phyloP scores from a whole-genome alignment of 2,888 invertebrate genomes.

The Amiota communis region DNA sequence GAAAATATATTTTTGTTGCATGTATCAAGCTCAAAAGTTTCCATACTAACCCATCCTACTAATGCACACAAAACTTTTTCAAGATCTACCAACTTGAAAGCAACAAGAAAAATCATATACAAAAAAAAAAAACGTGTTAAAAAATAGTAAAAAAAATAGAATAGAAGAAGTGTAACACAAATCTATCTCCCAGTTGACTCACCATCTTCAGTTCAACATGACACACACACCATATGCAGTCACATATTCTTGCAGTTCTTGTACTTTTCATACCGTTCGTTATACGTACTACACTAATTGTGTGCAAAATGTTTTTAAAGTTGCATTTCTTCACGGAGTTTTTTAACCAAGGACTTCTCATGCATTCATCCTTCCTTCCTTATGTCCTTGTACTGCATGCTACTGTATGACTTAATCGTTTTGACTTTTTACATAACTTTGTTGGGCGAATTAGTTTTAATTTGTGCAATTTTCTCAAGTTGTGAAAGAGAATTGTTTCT shows the following conservation, averaged over 20 bases:
- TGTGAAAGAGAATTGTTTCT: background rate
- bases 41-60: background rate
- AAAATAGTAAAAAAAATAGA: background rate
- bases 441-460: slow-evolving; percentile 17
- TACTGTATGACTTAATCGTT: slow-evolving; percentile 1
- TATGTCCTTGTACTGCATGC: background rate
- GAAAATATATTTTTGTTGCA: background rate
- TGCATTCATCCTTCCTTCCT: background rate
- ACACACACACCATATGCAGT: background rate
- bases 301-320: slow-evolving; percentile 21
- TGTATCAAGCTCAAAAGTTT: slow-evolving; percentile 6
- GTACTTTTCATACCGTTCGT: background rate
- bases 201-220: background rate
- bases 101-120: background rate
- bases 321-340: slow-evolving; percentile 19
- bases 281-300: slow-evolving; percentile 18
- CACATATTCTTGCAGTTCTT: background rate
- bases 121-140: background rate
- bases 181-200: slow-evolving; percentile 15
- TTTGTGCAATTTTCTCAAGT: slow-evolving; percentile 2
- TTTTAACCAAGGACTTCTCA: slow-evolving; percentile 13
- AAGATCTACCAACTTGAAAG: background rate
- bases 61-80: background rate
- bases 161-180: background rate
- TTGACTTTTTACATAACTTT: slow-evolving; percentile 19